A percentile compares a stretch with the other conserved stretches of the same genome.
Conservation (phyloP, 2,797 vertebrate genomes). For the Pantherophis alleghaniensis region DNA sequence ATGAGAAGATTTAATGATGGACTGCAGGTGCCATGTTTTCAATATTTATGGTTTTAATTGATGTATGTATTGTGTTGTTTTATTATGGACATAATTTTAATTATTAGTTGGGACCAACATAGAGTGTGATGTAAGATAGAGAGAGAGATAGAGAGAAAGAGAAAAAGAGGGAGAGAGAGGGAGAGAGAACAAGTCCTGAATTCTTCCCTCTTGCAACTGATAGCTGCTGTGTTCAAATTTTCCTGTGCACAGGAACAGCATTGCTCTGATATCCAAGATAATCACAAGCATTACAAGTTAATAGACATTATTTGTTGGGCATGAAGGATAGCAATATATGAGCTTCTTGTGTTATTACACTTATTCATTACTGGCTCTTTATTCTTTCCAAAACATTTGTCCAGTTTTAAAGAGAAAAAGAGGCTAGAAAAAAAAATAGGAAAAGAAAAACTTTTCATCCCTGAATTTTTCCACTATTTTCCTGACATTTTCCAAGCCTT, state of each 20-base stretch:
- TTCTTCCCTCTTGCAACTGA: no score
- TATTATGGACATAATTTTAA: no score
- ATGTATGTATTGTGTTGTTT: no score
- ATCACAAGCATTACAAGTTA: background rate
- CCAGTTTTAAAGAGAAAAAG: background rate
- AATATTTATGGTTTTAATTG: no score
- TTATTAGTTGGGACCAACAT: no score
- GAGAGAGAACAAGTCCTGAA: no score
- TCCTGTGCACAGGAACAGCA: background rate
- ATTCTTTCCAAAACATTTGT: background rate
- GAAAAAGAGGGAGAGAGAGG: no score
- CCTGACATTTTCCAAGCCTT: background rate
- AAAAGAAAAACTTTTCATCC: background rate
- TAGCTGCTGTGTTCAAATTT: no score
- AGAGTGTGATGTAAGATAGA: no score
- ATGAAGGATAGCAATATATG: background rate
- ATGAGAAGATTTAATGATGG: no score
- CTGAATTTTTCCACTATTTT: background rate
- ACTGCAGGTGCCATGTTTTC: no score
- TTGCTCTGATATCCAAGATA: background rate
- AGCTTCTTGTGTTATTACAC: background rate
- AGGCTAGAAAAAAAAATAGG: background rate
- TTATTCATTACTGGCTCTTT: background rate
- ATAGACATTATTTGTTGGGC: background rate
- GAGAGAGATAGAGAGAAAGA: no score